These are phyloP conservation scores for Nanger granti DNA, from an alignment of 2,113 vertebrate species.

Conservation along the genomic window DNA sequence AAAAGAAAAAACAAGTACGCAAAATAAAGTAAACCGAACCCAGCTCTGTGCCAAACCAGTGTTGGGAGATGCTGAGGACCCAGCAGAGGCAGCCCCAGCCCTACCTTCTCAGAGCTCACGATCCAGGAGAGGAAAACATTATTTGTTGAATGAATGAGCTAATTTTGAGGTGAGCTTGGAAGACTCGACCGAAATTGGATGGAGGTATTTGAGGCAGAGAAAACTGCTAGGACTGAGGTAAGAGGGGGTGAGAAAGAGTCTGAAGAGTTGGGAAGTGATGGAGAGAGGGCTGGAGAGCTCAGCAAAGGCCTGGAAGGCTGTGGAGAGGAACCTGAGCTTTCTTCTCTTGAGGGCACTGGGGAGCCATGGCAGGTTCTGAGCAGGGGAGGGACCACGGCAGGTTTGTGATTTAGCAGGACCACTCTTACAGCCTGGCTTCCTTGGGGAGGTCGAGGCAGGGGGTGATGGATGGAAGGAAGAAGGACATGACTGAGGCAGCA, in stretches of 20 bases:
- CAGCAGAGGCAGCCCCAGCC: not conserved
- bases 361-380: not conserved
- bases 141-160: not conserved
- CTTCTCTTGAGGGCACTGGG: not conserved
- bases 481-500: not conserved
- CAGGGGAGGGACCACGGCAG: not conserved
- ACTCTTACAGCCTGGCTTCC: not conserved
- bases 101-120: not conserved
- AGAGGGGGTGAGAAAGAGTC: not conserved
- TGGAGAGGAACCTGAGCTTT: not conserved
- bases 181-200: not conserved
- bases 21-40: not conserved
- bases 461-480: not conserved
- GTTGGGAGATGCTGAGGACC: not conserved
- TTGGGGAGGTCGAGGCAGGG: not conserved
- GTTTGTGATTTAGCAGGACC: not conserved
- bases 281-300: not conserved
- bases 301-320: not conserved
- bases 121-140: not conserved
- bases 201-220: not conserved
- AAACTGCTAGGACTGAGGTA: not conserved
- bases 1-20: not conserved
- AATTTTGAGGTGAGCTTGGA: not conserved
- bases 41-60: not conserved
- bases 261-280: not conserved